Evolutionary conservation across 1,140 invertebrate genomes (phyloP), one percentile per base, ranked within the genome.

Genomic region (Acromyrmex echinatior): DNA sequence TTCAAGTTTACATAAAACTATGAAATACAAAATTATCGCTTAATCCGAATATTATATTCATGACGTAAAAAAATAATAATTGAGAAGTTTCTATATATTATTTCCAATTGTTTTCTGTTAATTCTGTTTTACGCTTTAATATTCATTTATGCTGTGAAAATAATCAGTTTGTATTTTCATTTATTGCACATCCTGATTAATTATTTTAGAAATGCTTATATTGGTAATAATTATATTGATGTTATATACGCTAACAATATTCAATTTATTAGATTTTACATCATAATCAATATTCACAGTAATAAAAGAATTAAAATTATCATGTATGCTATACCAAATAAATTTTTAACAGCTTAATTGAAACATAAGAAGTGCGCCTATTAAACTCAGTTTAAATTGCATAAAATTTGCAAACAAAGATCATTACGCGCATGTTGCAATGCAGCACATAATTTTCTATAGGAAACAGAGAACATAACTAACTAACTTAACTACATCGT

Each of bases 171-270:
- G 4, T 76, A 76, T 25, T 45, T 49, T 65, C 0, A 0, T 28
- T 78, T n/a, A n/a, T 39, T 56, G n/a, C 5, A 25, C 3, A 71
- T 25, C 25, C 21, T n/a, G 12, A 70, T 45, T 6, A 12, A 39
- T n/a, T 60, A 60, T 18, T 28, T 56, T 35, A 14, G 14, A 21
- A 58, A 58, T 35, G 31, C 7, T 60, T 10, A 16, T 18, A n/a
- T 76, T 56, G 39, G 21, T 76, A 60, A 76, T 76, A 76, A 76
- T 76, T 56, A 56, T 35, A 31, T 74, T 35, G 16, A 39, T 65
- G 16, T 28, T 18, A 39, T 14, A 62, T 21, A 10, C 9, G 6
- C 16, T 63, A 25, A n/a, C 9, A 66, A 45, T 1, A 18, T 63
- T 45, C 16, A 31, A 63, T 21, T 56, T 21, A 25, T 56, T 21